phyloP scores from a whole-genome alignment of 2,113 vertebrate species.

The Crotalus horridus region DNA sequence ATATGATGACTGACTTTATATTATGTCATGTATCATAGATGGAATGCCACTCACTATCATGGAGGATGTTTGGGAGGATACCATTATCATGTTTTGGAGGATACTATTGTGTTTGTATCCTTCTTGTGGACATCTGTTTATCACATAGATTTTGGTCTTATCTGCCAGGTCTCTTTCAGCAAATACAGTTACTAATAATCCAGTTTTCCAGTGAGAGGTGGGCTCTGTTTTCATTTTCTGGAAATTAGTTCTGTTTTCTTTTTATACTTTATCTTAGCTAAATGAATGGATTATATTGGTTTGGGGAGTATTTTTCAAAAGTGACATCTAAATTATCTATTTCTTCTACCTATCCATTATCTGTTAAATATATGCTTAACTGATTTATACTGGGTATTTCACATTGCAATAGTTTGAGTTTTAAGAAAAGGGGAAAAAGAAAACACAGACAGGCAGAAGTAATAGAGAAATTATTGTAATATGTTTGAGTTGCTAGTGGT shows the following conservation, averaged over 20 bases:
- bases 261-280: neutral
- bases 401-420: neutral
- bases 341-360: neutral
- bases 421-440: neutral
- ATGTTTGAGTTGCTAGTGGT: neutral
- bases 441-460: neutral
- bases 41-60: neutral
- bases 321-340: neutral
- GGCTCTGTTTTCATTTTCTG: neutral
- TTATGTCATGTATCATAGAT: neutral
- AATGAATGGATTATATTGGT: neutral
- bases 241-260: neutral
- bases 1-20: neutral
- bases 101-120: neutral
- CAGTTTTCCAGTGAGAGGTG: neutral
- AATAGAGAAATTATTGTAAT: neutral
- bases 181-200: neutral
- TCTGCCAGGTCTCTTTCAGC: neutral
- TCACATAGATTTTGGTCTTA: neutral
- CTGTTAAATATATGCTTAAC: neutral
- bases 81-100: neutral
- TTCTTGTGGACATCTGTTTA: neutral
- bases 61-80: neutral
- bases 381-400: neutral
- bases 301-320: neutral